Evolutionary conservation across 2,888 invertebrate species (phyloP).

Genomic region (Subacronicta megacephala): DNA sequence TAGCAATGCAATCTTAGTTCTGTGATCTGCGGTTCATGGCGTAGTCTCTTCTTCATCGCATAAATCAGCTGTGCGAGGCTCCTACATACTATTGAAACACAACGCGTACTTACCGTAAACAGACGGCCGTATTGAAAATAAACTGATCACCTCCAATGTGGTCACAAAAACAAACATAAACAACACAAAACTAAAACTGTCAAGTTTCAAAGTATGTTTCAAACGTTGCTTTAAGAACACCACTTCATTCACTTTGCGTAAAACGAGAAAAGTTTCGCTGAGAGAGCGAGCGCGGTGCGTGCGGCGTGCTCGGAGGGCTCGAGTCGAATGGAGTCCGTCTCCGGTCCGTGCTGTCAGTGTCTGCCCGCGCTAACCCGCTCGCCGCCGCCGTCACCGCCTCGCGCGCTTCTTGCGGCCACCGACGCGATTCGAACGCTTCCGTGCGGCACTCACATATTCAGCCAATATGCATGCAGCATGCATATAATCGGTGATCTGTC

Average conservation of each 20-base stretch:
- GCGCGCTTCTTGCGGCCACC: conserved; percentile 38
- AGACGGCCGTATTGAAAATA: conserved; percentile 81
- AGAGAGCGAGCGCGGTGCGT: conserved; percentile 72
- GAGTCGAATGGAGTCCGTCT: conserved; percentile 74
- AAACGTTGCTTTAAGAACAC: conserved; percentile 72
- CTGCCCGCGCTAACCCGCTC: conserved; percentile 20
- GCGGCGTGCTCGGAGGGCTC: conserved; percentile 71
- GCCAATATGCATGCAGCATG: conserved; percentile 62
- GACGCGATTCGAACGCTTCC: conserved; percentile 64
- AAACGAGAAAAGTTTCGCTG: conserved; percentile 82
- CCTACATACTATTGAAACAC: conserved; percentile 78
- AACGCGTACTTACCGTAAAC: conserved; percentile 85
- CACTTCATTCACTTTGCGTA: conserved; percentile 80
- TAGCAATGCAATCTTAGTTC: conserved; percentile 77
- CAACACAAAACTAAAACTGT: conserved; percentile 84
- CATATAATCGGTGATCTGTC: conserved; percentile 77
- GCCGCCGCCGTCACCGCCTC: conserved; percentile 44
- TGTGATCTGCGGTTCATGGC: conserved; percentile 77
- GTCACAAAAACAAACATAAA: conserved; percentile 82
- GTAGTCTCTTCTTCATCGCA: conserved; percentile 77
- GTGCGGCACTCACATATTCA: conserved; percentile 68
- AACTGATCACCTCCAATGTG: conserved; percentile 84
- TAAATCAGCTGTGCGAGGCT: conserved; percentile 80
- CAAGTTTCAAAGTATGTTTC: conserved; percentile 71
- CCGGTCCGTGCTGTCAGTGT: not conserved